A percentile compares a stretch with the other conserved stretches of the same genome.
These are phyloP conservation scores for Microcebus murinus DNA, from an alignment of 2,113 vertebrate genomes.

Conservation along the genomic window DNA sequence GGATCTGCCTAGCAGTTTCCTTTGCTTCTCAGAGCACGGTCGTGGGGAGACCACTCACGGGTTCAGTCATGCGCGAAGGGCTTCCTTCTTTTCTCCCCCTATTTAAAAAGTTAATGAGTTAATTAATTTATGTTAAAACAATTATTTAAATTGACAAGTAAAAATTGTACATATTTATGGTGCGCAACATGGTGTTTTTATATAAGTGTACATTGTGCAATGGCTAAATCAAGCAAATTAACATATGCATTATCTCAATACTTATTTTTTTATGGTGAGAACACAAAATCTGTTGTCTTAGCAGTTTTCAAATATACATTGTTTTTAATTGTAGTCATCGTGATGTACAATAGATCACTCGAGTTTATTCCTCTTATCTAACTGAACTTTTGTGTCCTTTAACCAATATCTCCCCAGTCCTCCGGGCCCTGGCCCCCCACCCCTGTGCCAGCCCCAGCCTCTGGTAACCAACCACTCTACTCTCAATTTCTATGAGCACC, in stretches of 20 bases:
- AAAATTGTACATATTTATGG: background rate
- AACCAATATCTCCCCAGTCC: no score
- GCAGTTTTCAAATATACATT: background rate
- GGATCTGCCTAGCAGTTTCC: background rate
- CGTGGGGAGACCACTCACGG: background rate
- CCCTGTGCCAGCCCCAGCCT: background rate
- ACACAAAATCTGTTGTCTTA: background rate
- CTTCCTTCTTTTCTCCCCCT: background rate
- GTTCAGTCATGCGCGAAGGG: background rate
- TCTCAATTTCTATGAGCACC: background rate
- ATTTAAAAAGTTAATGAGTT: background rate
- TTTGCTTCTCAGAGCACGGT: background rate
- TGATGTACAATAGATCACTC: background rate
- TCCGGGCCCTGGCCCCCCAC: no score
- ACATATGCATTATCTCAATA: background rate
- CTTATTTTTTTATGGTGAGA: background rate
- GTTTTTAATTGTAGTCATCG: background rate
- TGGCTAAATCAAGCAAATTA: background rate
- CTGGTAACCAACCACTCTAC: background rate
- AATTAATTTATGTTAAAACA: background rate
- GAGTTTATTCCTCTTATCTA: background rate
- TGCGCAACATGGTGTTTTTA: background rate
- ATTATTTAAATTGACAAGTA: background rate
- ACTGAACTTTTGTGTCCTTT: background rate
- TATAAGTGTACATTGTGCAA: background rate